phyloP scores from a whole-genome alignment of 2,113 vertebrate species.

The Tamias sibiricus region DNA sequence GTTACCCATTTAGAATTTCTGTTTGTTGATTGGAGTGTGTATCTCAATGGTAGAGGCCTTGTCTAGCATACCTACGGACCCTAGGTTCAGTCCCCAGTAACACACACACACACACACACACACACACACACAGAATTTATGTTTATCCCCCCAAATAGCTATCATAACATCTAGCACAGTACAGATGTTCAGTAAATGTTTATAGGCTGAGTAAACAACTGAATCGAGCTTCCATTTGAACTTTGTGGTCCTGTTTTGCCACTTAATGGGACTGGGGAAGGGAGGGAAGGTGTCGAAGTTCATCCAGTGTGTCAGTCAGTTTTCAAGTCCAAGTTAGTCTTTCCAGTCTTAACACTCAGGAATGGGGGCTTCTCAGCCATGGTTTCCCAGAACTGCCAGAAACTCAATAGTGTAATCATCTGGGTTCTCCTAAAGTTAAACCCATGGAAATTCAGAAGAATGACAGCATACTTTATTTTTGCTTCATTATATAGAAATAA shows the following conservation, averaged over 20 bases:
- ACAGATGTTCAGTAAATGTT: not conserved
- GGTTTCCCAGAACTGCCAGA: not conserved
- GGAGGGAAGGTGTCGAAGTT: not conserved
- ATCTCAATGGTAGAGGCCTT: not conserved
- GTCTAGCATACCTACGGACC: not conserved
- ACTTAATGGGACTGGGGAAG: not conserved
- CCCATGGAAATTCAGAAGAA: conserved; percentile 12
- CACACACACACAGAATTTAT: not conserved
- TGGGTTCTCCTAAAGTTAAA: not conserved
- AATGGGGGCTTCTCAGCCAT: not conserved
- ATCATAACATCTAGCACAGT: not conserved
- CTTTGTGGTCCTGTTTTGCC: conserved; percentile 11
- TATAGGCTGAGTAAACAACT: not conserved
- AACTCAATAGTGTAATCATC: not conserved
- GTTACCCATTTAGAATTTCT: conserved; percentile 30
- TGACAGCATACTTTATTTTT: conserved; percentile 9
- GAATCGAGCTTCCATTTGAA: not conserved
- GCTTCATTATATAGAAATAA: not conserved
- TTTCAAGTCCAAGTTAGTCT: not conserved
- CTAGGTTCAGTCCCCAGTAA: not conserved
- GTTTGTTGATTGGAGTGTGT: not conserved
- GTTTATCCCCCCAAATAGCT: not conserved
- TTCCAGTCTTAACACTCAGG: not conserved
- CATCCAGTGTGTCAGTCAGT: not conserved
- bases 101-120: not conserved